Percentiles rank a stretch among this genome's conserved stretches.
These are phyloP conservation scores for Saccostrea glomerata DNA, from an alignment of 1,140 invertebrate species.

Conservation along the genomic window DNA sequence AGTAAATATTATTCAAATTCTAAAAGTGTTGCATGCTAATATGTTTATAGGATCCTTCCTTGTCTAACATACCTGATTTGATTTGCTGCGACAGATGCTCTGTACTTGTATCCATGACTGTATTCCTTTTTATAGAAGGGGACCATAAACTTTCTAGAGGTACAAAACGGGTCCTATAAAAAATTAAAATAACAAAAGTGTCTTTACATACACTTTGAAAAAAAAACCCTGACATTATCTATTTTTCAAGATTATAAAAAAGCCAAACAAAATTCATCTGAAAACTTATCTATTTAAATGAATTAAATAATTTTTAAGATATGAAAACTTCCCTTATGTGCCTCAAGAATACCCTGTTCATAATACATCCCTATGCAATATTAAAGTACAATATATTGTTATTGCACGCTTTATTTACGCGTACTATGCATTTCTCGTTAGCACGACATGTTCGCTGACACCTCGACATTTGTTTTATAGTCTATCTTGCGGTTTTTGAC, in stretches of 20 bases:
- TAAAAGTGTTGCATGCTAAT: not conserved
- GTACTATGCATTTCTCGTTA: not conserved
- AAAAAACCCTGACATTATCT: too few relatives aligned
- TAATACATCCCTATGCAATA: not conserved
- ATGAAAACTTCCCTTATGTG: not conserved
- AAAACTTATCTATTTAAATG: not conserved
- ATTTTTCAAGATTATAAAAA: too few relatives aligned
- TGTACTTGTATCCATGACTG: not conserved
- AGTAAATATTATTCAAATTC: not conserved
- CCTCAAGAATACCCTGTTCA: conserved; percentile 10
- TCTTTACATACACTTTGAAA: too few relatives aligned
- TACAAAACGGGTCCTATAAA: not conserved
- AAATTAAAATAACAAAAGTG: too few relatives aligned
- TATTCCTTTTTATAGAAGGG: not conserved
- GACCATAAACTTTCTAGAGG: not conserved
- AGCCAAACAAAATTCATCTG: too few relatives aligned
- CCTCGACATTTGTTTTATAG: not conserved
- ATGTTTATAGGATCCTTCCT: not conserved
- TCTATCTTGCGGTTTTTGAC: not conserved
- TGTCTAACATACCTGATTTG: not conserved
- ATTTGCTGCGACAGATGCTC: not conserved
- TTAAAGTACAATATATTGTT: not conserved
- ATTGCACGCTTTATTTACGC: not conserved
- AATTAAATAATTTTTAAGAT: not conserved
- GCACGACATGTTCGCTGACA: not conserved